phyloP scores from a whole-genome alignment of 2,113 vertebrate species.

The Uria aalge region DNA sequence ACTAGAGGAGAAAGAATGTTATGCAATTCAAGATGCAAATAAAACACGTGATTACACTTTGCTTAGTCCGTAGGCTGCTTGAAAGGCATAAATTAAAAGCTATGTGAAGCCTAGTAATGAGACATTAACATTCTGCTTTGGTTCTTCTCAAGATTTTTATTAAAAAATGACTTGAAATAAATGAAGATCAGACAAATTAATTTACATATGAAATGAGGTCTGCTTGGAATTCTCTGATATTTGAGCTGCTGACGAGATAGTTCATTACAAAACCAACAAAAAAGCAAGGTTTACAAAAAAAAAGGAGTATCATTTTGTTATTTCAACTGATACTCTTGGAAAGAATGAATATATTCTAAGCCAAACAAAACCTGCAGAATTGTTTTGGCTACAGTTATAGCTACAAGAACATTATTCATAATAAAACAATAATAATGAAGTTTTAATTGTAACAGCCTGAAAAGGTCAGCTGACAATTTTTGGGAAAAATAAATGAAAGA shows the following conservation, averaged over 20 bases:
- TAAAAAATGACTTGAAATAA: neutral
- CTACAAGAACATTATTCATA: neutral
- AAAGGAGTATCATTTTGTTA: neutral
- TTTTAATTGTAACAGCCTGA: neutral
- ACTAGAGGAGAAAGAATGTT: neutral
- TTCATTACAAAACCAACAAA: neutral
- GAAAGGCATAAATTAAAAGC: neutral
- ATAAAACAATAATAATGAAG: neutral
- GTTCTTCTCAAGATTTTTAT: neutral
- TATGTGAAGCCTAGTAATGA: neutral
- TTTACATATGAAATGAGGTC: neutral
- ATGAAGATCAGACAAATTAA: constrained; percentile 18
- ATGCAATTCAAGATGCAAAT: constrained; percentile 12
- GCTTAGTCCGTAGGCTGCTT: neutral
- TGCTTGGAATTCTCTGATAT: neutral
- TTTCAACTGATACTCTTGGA: neutral
- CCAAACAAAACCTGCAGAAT: neutral
- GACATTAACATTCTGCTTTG: neutral
- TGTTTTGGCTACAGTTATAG: neutral
- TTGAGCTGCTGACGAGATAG: neutral
- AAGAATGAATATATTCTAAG: neutral
- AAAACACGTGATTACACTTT: neutral
- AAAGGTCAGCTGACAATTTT: neutral
- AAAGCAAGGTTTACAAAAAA: neutral
- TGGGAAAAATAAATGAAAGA: neutral